Evolutionary conservation across 2,113 vertebrate genomes (phyloP).

Genomic region (Acanthisitta chloris): DNA sequence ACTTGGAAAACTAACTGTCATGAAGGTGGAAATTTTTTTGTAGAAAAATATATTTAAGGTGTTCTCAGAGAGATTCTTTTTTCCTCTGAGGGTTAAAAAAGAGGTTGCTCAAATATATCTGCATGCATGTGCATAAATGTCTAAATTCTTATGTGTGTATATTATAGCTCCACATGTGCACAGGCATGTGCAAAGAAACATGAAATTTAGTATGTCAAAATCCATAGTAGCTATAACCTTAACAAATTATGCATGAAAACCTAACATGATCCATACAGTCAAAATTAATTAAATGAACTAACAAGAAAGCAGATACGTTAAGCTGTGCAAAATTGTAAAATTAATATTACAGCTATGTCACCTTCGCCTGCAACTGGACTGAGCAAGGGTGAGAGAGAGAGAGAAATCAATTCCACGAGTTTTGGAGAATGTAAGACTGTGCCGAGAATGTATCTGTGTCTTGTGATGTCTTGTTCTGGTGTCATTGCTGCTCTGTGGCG

Average conservation of each 20-base stretch:
- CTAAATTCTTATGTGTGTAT: background rate
- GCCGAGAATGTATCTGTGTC: constrained; percentile 61
- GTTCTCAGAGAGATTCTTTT: background rate
- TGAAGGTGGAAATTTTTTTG: background rate
- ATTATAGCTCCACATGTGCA: background rate
- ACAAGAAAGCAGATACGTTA: constrained; percentile 60
- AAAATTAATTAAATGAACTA: constrained; percentile 55
- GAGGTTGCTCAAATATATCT: background rate
- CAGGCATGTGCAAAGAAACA: background rate
- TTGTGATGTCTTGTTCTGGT: constrained; percentile 72
- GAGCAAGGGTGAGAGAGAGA: constrained; percentile 84
- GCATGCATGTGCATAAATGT: background rate
- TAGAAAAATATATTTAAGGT: background rate
- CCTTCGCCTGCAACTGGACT: constrained; percentile 82
- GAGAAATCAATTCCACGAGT: constrained; percentile 81
- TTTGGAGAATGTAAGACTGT: constrained; percentile 84
- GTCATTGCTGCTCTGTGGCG: constrained; percentile 38
- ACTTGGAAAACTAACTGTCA: background rate
- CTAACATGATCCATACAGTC: constrained; percentile 49
- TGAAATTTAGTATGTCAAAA: background rate
- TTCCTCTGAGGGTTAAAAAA: background rate
- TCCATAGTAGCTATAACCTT: constrained; percentile 12
- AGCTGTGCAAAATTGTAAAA: constrained; percentile 79
- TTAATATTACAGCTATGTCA: constrained; percentile 84
- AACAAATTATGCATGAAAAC: constrained; percentile 45